These are phyloP conservation scores for Drosophila auraria DNA, from an alignment of 1,140 invertebrate genomes.

Conservation along the genomic window DNA sequence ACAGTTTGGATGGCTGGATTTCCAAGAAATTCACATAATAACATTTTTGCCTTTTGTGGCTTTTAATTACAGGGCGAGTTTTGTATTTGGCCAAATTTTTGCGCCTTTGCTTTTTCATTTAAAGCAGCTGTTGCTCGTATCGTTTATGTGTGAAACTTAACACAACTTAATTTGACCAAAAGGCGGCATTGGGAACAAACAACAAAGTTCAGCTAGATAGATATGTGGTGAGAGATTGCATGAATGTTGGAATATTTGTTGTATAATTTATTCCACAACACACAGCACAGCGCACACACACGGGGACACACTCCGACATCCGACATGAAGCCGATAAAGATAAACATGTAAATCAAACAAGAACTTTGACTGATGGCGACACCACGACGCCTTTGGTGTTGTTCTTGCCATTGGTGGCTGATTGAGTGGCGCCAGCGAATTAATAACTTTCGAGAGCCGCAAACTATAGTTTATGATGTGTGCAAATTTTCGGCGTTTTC, in stretches of 20 bases:
- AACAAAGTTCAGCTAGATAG: conserved; percentile 21
- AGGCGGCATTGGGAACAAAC: conserved; percentile 34
- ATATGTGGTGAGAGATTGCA: conserved; percentile 15
- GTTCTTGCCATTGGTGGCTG: conserved; percentile 41
- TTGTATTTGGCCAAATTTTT: conserved; percentile 14
- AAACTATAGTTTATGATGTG: conserved; percentile 68
- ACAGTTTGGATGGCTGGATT: conserved; percentile 38
- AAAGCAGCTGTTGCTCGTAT: conserved; percentile 51
- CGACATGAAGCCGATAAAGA: conserved; percentile 40
- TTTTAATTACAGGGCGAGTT: conserved; percentile 69
- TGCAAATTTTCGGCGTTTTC: conserved; percentile 47
- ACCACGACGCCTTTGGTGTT: conserved; percentile 58
- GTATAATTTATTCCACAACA: conserved; percentile 70
- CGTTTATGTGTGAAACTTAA: conserved; percentile 77
- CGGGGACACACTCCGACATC: neutral
- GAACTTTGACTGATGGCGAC: conserved; percentile 81
- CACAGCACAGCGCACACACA: conserved; percentile 23
- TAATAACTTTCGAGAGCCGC: conserved; percentile 54
- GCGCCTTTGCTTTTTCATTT: conserved; percentile 39
- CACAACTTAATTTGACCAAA: conserved; percentile 77
- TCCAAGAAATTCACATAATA: conserved; percentile 65
- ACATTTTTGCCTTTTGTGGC: conserved; percentile 41
- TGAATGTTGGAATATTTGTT: conserved; percentile 49
- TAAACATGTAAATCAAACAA: conserved; percentile 82
- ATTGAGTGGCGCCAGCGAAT: conserved; percentile 76